A percentile compares a stretch with the other conserved stretches of the same genome.
phyloP scores from a whole-genome alignment of 2,797 vertebrate genomes.

The Carcharodon carcharias region DNA sequence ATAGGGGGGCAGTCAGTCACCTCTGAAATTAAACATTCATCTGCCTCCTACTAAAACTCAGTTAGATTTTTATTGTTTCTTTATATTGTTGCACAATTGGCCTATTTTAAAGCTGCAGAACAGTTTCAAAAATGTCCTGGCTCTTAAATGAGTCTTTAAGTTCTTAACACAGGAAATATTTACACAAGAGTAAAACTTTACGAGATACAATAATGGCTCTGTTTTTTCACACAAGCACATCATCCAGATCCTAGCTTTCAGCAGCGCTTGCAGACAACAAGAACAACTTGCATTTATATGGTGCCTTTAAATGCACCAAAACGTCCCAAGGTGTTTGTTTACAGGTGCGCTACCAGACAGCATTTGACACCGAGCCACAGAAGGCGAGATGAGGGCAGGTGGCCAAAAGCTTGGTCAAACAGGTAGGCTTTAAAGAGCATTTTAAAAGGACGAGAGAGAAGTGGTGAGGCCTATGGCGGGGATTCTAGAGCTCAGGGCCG shows the following conservation, averaged over 20 bases:
- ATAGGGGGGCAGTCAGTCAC: background rate
- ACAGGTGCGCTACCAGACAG: background rate
- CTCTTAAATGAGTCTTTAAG: background rate
- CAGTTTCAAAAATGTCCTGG: background rate
- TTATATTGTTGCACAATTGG: background rate
- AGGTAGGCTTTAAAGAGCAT: background rate
- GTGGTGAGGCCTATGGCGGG: background rate
- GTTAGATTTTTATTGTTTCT: background rate
- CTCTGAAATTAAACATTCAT: conserved; percentile 15
- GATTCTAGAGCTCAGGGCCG: background rate
- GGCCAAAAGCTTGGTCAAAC: background rate
- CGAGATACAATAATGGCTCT: background rate
- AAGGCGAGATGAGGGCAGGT: background rate
- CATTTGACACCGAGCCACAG: background rate
- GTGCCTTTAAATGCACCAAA: background rate
- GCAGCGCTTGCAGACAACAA: background rate
- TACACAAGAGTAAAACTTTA: conserved; percentile 19
- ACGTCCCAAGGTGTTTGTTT: background rate
- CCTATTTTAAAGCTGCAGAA: background rate
- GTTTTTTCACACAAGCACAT: background rate
- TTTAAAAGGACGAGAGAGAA: background rate
- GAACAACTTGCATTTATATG: background rate
- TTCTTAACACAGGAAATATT: conserved; percentile 19
- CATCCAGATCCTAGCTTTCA: background rate
- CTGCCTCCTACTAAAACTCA: background rate